A percentile compares a stretch with the other conserved stretches of the same genome.
Conservation (phyloP, 1,140 invertebrate genomes). For the Sinonovacula constricta region DNA sequence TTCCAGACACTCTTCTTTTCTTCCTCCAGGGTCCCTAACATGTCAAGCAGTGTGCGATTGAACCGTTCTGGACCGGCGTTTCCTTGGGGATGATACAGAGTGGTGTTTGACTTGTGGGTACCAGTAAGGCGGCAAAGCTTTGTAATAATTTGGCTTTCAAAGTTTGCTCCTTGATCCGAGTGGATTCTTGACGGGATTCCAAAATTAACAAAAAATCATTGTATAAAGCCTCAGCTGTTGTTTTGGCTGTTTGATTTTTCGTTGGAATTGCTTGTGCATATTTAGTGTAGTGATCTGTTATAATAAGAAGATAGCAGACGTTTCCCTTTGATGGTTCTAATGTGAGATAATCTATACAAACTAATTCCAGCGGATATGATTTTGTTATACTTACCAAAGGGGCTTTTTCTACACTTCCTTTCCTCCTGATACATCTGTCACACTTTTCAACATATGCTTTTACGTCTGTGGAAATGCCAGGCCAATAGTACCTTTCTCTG, state of each 20-base stretch:
- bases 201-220: slow-evolving; percentile 25
- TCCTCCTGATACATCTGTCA: slow-evolving; percentile 7
- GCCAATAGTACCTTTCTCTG: not conserved
- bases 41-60: slow-evolving; percentile 36
- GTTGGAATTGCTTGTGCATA: slow-evolving; percentile 32
- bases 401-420: not conserved
- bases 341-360: slow-evolving; percentile 18
- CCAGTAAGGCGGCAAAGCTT: slow-evolving; percentile 9
- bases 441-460: slow-evolving; percentile 12
- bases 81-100: slow-evolving; percentile 39
- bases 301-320: slow-evolving; percentile 5
- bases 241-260: slow-evolving; percentile 28
- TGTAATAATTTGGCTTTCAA: slow-evolving; percentile 22
- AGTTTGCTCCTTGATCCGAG: slow-evolving; percentile 22
- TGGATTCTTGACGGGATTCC: not conserved
- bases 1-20: slow-evolving; percentile 45
- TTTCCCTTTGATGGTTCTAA: slow-evolving; percentile 21
- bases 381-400: not conserved
- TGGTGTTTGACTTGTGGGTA: slow-evolving; percentile 16
- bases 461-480: slow-evolving; percentile 13
- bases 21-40: slow-evolving; percentile 32
- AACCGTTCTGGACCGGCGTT: slow-evolving; percentile 31
- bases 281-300: slow-evolving; percentile 34
- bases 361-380: slow-evolving; percentile 28
- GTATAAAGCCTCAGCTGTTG: slow-evolving; percentile 32